A percentile compares a stretch with the other conserved stretches of the same genome.
phyloP scores from a whole-genome alignment of 2,888 invertebrate genomes.

The Rhodophaea formosa region DNA sequence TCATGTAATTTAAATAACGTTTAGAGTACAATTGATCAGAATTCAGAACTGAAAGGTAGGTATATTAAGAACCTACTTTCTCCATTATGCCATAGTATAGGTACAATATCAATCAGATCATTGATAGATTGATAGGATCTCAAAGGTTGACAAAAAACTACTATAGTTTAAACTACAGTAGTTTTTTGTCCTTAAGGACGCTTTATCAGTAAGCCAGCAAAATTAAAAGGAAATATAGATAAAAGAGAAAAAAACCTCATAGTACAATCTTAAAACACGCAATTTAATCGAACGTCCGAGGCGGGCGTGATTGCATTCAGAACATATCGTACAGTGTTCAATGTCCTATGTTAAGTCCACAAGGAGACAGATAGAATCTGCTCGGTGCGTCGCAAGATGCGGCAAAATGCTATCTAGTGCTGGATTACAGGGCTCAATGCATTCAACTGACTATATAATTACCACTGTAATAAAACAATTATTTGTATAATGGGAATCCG shows the following conservation, averaged over 20 bases:
- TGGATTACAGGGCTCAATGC: constrained; percentile 41
- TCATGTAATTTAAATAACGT: too few species aligned
- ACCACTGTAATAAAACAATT: constrained; percentile 49
- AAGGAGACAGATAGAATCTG: constrained; percentile 36
- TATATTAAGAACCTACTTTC: not conserved
- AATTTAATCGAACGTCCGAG: constrained; percentile 16
- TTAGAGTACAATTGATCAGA: not conserved
- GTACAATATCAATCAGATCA: too few species aligned
- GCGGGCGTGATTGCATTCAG: constrained; percentile 66
- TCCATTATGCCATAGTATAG: too few species aligned
- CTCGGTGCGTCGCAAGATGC: constrained; percentile 49
- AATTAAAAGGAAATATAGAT: too few species aligned
- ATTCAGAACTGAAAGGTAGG: not conserved
- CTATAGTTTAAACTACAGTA: too few species aligned
- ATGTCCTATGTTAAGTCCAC: constrained; percentile 22
- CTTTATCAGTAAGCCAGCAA: too few species aligned
- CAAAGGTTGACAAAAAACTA: too few species aligned
- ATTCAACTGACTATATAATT: constrained; percentile 52
- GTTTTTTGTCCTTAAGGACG: too few species aligned
- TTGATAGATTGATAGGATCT: too few species aligned
- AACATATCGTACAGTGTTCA: constrained; percentile 53
- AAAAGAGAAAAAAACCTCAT: not conserved
- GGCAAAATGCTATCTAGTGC: constrained; percentile 54
- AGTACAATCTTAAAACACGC: constrained; percentile 1
- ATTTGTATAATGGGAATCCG: constrained; percentile 66